These are phyloP conservation scores for Melanargia galathea DNA, from an alignment of 2,888 invertebrate genomes.

Conservation along the genomic window DNA sequence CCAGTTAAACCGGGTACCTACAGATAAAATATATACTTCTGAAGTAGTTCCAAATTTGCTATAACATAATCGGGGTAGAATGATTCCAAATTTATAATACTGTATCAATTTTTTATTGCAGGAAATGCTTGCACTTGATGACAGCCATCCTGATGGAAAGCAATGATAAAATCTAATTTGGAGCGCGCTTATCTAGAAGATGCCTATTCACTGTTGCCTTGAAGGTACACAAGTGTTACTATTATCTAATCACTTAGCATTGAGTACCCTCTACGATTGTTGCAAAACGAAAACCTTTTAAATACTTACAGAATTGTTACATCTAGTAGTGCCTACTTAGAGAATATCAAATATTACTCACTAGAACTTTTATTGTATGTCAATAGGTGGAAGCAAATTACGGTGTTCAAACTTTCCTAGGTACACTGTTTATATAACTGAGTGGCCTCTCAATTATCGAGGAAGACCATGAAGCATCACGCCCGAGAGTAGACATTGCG, in stretches of 20 bases:
- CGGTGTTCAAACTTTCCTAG: slow-evolving; percentile 24
- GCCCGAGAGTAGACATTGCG: slow-evolving; percentile 1
- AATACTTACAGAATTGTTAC: neutral
- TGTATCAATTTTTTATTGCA: no score
- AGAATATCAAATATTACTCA: slow-evolving; percentile 16
- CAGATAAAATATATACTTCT: no score
- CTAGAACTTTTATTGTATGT: slow-evolving; percentile 19
- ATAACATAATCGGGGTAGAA: no score
- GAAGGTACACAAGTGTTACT: neutral
- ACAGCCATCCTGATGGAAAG: no score
- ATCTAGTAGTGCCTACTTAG: slow-evolving; percentile 3
- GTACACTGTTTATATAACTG: slow-evolving; percentile 19
- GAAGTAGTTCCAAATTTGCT: no score
- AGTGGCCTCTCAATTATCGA: slow-evolving; percentile 26
- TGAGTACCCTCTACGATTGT: neutral
- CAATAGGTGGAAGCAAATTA: slow-evolving; percentile 28
- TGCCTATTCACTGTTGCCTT: neutral
- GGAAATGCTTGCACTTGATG: no score
- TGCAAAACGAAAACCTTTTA: neutral
- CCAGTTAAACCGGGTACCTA: no score
- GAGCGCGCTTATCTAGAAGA: no score
- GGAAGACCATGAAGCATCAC: neutral
- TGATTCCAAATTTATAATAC: no score
- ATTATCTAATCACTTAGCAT: no score
- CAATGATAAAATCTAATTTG: no score